Conservation (phyloP, 2,888 invertebrate species). For the Sinopyrophorus schimmeli region DNA sequence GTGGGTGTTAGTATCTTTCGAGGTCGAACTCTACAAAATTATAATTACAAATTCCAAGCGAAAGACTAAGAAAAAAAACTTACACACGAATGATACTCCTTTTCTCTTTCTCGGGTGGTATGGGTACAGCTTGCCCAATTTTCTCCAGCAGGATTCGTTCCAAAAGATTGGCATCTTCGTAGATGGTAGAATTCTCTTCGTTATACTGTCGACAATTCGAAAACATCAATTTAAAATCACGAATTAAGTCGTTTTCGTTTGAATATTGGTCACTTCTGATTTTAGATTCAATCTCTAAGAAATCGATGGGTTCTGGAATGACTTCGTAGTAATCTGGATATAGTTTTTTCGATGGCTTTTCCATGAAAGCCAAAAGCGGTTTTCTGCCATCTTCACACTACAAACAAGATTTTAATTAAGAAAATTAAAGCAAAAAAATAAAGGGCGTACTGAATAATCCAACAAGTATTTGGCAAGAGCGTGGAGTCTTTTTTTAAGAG, state of each 20-base stretch:
- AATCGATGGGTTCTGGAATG: constrained; percentile 91
- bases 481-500: constrained; percentile 79
- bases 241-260: constrained; percentile 80
- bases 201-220: constrained; percentile 96
- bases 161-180: constrained; percentile 88
- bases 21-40: constrained; percentile 48
- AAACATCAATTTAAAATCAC: constrained; percentile 93
- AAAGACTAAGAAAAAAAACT: too few species aligned
- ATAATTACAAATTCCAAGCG: constrained; percentile 14
- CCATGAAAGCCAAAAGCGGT: constrained; percentile 92
- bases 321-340: constrained; percentile 96
- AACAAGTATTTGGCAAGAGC: constrained; percentile 75
- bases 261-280: constrained; percentile 85
- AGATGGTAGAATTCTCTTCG: constrained; percentile 93
- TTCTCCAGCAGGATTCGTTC: constrained; percentile 85
- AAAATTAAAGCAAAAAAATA: background rate
- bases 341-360: constrained; percentile 91
- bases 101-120: constrained; percentile 55
- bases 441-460: constrained; percentile 64
- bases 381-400: constrained; percentile 77
- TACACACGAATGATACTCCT: too few species aligned
- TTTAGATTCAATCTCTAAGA: constrained; percentile 89
- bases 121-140: constrained; percentile 63
- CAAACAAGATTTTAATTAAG: constrained; percentile 36
- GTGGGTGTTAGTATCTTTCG: constrained; percentile 62